Percentiles rank a stretch among this genome's conserved stretches.
Evolutionary conservation across 2,888 invertebrate genomes (phyloP).

Genomic region (Polymixis lichenea): DNA sequence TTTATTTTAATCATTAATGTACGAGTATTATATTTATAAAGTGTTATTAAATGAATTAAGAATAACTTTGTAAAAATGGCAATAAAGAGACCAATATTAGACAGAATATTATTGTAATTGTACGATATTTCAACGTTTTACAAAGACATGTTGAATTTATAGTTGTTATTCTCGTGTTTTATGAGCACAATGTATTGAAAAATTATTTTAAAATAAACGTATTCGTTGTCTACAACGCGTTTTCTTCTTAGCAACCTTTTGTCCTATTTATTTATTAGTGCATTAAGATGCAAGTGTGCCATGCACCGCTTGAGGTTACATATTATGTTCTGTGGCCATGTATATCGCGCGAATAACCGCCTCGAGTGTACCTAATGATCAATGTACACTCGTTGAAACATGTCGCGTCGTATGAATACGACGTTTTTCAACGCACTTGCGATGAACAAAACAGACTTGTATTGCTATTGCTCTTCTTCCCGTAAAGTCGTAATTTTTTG

Average conservation of each 20-base stretch:
- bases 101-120: conserved; percentile 28
- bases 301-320: no score
- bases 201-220: conserved; percentile 33
- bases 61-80: conserved; percentile 7
- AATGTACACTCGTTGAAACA: no score
- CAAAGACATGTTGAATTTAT: conserved; percentile 23
- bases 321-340: no score
- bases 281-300: no score
- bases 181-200: conserved; percentile 5
- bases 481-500: no score
- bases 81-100: background rate
- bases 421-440: no score
- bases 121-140: background rate
- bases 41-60: conserved; percentile 4
- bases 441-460: no score
- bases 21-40: conserved; percentile 15
- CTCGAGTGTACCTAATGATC: no score
- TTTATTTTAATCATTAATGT: background rate
- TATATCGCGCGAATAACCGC: no score
- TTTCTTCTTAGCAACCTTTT: background rate
- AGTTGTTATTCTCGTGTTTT: conserved; percentile 2
- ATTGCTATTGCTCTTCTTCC: no score
- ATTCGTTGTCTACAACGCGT: conserved; percentile 2
- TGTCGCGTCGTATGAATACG: no score
- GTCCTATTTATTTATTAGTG: background rate